These are phyloP conservation scores for Caenorhabditis remanei DNA, from an alignment of 1,140 invertebrate species.

Conservation along the genomic window DNA sequence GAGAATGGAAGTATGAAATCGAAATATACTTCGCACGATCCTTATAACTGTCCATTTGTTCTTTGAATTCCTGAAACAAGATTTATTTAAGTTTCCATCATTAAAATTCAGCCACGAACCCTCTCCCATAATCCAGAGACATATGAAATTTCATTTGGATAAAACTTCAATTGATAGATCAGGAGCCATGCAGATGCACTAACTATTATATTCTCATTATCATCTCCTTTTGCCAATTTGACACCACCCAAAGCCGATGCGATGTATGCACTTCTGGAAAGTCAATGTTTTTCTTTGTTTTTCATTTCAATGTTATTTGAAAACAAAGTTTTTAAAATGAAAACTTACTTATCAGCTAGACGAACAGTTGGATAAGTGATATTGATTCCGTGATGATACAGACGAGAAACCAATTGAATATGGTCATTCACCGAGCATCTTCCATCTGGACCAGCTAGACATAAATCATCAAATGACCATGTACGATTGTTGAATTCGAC, in stretches of 20 bases:
- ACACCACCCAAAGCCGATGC: conserved; percentile 75
- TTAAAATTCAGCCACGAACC: not conserved
- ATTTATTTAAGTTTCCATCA: not conserved
- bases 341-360: conserved; percentile 71
- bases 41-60: conserved; percentile 70
- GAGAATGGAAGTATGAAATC: conserved; percentile 74
- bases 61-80: conserved; percentile 72
- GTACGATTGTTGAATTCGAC: conserved; percentile 66
- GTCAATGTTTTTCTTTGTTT: no score
- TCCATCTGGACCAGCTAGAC: conserved; percentile 61
- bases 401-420: conserved; percentile 72
- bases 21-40: conserved; percentile 70
- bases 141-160: conserved; percentile 65
- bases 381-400: conserved; percentile 77
- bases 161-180: conserved; percentile 77
- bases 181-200: conserved; percentile 76
- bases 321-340: no score
- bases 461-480: conserved; percentile 73
- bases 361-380: conserved; percentile 76
- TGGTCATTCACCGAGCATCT: conserved; percentile 75
- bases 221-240: conserved; percentile 69
- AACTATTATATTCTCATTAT: conserved; percentile 71
- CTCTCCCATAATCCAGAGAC: conserved; percentile 68
- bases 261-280: conserved; percentile 72
- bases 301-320: no score